phyloP scores from a whole-genome alignment of 2,113 vertebrate species.

The Oreotrochilus melanogaster region DNA sequence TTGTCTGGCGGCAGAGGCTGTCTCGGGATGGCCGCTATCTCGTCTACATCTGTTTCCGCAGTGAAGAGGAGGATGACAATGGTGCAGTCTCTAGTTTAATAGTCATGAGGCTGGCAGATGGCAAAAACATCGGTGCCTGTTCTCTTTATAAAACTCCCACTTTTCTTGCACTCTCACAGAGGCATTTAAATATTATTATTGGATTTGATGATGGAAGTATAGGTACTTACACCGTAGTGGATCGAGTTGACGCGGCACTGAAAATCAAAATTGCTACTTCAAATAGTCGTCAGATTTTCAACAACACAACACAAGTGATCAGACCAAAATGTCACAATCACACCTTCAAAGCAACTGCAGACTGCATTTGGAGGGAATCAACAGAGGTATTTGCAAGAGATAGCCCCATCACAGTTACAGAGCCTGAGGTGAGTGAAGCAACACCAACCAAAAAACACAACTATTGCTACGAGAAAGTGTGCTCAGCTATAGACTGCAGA shows the following conservation, averaged over 20 bases:
- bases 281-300: constrained; percentile 98
- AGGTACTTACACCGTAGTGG: constrained; percentile 97
- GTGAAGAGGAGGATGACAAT: constrained; percentile 92
- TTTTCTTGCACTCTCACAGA: constrained; percentile 92
- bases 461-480: constrained; percentile 85
- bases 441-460: constrained; percentile 94
- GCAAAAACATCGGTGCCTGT: constrained; percentile 97
- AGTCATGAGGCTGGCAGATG: constrained; percentile 96
- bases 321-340: constrained; percentile 91
- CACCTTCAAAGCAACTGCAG: constrained; percentile 91
- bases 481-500: constrained; percentile 81
- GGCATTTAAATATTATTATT: constrained; percentile 95
- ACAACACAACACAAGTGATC: constrained; percentile 88
- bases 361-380: constrained; percentile 96
- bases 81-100: constrained; percentile 91
- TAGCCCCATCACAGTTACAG: constrained; percentile 94
- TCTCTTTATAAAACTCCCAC: constrained; percentile 98
- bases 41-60: constrained; percentile 94
- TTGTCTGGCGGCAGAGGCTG: constrained; percentile 94
- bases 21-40: constrained; percentile 96
- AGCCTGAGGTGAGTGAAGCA: constrained; percentile 88
- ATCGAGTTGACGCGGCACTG: constrained; percentile 94
- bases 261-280: constrained; percentile 99
- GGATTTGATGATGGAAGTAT: constrained; percentile 98
- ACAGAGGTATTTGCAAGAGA: constrained; percentile 97